Conservation (phyloP, 2,113 vertebrate genomes). For the Siniperca chuatsi region DNA sequence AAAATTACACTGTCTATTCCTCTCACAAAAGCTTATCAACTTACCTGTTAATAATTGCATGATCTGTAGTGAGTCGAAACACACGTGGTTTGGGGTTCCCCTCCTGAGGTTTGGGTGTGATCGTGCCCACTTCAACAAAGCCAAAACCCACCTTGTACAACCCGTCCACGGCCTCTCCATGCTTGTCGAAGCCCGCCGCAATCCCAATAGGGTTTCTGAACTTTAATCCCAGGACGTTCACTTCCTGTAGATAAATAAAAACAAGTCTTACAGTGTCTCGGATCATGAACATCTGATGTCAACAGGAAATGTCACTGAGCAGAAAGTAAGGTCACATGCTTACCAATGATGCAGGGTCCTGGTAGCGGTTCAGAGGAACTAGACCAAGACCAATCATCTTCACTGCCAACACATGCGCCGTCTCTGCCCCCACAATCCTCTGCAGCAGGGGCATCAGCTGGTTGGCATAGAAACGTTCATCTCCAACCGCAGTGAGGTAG, state of each 20-base stretch:
- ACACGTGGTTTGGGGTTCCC: constrained; percentile 94
- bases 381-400: constrained; percentile 84
- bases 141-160: constrained; percentile 94
- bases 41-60: constrained; percentile 95
- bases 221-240: constrained; percentile 86
- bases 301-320: neutral
- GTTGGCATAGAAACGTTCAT: constrained; percentile 89
- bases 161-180: constrained; percentile 93
- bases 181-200: constrained; percentile 96
- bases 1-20: neutral
- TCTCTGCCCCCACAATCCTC: constrained; percentile 87
- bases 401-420: constrained; percentile 86
- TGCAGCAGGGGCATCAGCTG: constrained; percentile 90
- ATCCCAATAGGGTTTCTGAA: constrained; percentile 95
- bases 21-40: neutral
- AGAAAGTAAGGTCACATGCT: constrained; percentile 14
- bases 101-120: constrained; percentile 93
- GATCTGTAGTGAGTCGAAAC: constrained; percentile 89
- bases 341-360: constrained; percentile 88
- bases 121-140: constrained; percentile 95
- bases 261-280: neutral
- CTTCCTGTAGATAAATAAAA: constrained; percentile 83
- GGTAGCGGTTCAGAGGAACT: constrained; percentile 82
- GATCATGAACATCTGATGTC: neutral
- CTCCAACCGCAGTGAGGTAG: constrained; percentile 87